Evolutionary conservation across 1,140 invertebrate species (phyloP).

Genomic region (Pemphigus obesinymphae): DNA sequence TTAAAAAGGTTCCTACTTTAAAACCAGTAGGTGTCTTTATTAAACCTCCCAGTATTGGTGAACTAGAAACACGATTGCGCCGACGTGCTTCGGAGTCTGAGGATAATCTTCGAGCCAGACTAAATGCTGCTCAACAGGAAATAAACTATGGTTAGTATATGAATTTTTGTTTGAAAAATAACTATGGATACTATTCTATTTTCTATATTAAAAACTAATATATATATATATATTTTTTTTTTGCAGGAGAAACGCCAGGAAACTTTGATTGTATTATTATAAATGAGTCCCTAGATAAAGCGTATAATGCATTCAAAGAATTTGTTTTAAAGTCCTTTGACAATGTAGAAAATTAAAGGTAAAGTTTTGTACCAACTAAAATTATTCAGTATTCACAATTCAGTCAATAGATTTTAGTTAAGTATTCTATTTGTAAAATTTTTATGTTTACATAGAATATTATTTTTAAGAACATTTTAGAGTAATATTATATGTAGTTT

Average conservation of each 20-base stretch:
- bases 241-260: conserved; percentile 63
- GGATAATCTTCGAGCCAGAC: conserved; percentile 70
- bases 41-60: conserved; percentile 81
- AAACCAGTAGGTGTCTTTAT: conserved; percentile 86
- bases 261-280: conserved; percentile 87
- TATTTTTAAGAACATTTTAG: not conserved
- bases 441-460: not conserved
- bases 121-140: conserved; percentile 70
- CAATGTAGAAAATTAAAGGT: conserved; percentile 50
- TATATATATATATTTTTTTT: conserved; percentile 41
- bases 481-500: not conserved
- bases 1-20: conserved; percentile 72
- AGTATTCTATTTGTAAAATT: not conserved
- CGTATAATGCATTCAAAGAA: conserved; percentile 73
- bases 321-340: conserved; percentile 55
- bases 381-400: conserved; percentile 23
- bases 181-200: not conserved
- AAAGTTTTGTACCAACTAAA: not conserved
- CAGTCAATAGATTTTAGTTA: conserved; percentile 21
- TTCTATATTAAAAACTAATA: not conserved
- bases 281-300: conserved; percentile 87
- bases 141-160: conserved; percentile 66
- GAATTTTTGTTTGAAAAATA: not conserved
- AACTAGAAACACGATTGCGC: conserved; percentile 71
- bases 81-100: conserved; percentile 83